Evolutionary conservation across 92 coral and sea anemone species (phyloP).

Genomic region (Bergia puertoricense): DNA sequence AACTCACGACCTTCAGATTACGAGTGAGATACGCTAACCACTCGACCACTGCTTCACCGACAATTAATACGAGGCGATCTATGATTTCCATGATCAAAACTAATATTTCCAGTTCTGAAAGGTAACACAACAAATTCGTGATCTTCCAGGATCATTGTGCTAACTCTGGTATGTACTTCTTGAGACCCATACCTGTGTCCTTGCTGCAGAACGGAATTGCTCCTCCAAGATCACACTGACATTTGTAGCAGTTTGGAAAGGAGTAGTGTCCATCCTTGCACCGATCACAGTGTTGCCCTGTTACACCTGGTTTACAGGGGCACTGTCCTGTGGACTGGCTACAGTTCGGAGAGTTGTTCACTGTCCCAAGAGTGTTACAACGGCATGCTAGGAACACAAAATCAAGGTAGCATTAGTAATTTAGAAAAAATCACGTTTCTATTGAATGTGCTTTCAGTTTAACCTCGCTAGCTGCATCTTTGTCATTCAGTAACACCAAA

Average conservation of each 20-base stretch:
- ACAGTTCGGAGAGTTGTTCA: slow-evolving; percentile 63
- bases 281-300: slow-evolving; percentile 72
- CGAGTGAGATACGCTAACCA: too few species aligned
- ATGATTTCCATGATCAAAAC: too few species aligned
- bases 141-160: neutral
- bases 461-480: too few species aligned
- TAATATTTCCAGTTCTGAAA: too few species aligned
- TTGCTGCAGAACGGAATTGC: slow-evolving; percentile 75
- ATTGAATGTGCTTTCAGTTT: too few species aligned
- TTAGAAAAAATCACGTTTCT: neutral
- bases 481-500: too few species aligned
- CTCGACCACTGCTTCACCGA: too few species aligned
- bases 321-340: slow-evolving; percentile 78
- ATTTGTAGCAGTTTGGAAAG: slow-evolving; percentile 75
- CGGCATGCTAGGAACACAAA: slow-evolving; percentile 58
- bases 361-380: slow-evolving; percentile 72
- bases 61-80: too few species aligned
- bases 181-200: slow-evolving; percentile 59
- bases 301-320: slow-evolving; percentile 56
- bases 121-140: too few species aligned
- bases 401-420: neutral
- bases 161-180: neutral
- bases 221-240: slow-evolving; percentile 92
- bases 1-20: too few species aligned
- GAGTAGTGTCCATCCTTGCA: slow-evolving; percentile 75